Evolutionary conservation across 2,113 vertebrate genomes (phyloP).

Genomic region (Trematomus loennbergii): DNA sequence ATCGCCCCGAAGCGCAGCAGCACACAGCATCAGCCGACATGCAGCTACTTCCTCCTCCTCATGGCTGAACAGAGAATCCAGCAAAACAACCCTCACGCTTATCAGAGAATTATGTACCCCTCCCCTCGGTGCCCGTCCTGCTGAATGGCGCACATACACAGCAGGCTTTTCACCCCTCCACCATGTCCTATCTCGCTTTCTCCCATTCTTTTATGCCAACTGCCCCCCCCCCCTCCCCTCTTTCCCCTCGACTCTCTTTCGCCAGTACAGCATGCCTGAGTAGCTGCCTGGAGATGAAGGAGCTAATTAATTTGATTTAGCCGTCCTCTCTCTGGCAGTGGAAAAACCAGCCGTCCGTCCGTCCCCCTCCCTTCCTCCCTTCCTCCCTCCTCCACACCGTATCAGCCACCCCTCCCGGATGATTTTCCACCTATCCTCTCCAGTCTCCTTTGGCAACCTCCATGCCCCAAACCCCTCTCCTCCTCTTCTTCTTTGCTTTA

Average conservation of each 20-base stretch:
- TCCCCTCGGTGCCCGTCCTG: conserved; percentile 62
- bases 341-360: conserved; percentile 78
- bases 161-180: conserved; percentile 76
- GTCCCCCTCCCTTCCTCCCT: conserved; percentile 27
- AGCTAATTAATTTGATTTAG: conserved; percentile 90
- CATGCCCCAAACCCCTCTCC: conserved; percentile 42
- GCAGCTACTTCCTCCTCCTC: conserved; percentile 70
- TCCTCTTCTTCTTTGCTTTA: conserved; percentile 40
- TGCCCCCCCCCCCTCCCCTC: conserved; percentile 11
- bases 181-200: conserved; percentile 72
- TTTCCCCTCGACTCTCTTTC: conserved; percentile 50
- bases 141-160: conserved; percentile 78
- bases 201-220: conserved; percentile 61
- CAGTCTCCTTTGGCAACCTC: conserved; percentile 79
- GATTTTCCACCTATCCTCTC: conserved; percentile 86
- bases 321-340: conserved; percentile 81
- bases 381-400: conserved; percentile 59
- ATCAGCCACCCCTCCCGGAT: conserved; percentile 82
- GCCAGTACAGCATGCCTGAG: conserved; percentile 83
- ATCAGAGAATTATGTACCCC: conserved; percentile 80
- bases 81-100: conserved; percentile 83
- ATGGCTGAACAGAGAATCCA: conserved; percentile 61
- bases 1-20: conserved; percentile 66
- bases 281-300: conserved; percentile 86
- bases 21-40: conserved; percentile 60